Evolutionary conservation across 2,888 invertebrate species (phyloP).

Genomic region (Ormyrus thymus): DNA sequence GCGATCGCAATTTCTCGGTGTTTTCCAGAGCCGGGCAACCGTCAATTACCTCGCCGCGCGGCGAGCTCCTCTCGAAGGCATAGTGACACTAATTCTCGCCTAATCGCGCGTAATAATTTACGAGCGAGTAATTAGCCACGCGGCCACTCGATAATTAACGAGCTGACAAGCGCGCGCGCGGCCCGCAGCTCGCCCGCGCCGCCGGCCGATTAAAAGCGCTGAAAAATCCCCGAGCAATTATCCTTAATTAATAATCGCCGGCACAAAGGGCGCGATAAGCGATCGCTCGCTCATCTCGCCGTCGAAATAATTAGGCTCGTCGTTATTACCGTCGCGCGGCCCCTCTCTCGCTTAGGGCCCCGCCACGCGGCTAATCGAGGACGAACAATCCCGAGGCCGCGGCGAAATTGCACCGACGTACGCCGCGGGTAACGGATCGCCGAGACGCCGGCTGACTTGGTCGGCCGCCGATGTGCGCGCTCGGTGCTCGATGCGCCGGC

Average conservation of each 20-base stretch:
- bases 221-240: constrained; percentile 44
- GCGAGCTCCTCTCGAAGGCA: constrained; percentile 28
- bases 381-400: constrained; percentile 21
- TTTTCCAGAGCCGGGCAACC: constrained; percentile 26
- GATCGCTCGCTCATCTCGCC: neutral
- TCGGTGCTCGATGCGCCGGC: too few species aligned
- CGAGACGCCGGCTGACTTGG: constrained; percentile 1
- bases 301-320: constrained; percentile 59
- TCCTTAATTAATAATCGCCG: constrained; percentile 46
- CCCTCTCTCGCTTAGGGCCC: constrained; percentile 20
- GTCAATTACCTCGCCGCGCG: constrained; percentile 39
- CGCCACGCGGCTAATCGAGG: constrained; percentile 24
- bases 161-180: constrained; percentile 5
- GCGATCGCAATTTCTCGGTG: constrained; percentile 38
- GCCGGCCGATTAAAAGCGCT: constrained; percentile 30
- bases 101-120: constrained; percentile 48
- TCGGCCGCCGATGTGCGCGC: too few species aligned
- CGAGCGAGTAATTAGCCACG: constrained; percentile 45
- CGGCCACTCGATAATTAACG: constrained; percentile 36
- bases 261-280: constrained; percentile 1
- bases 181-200: neutral
- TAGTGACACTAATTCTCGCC: constrained; percentile 49
- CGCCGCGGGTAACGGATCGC: neutral
- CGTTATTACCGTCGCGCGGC: constrained; percentile 58
- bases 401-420: constrained; percentile 21